Conservation (phyloP, 53 echinoderm and acorn worm species). For the Arbacia lixula region DNA sequence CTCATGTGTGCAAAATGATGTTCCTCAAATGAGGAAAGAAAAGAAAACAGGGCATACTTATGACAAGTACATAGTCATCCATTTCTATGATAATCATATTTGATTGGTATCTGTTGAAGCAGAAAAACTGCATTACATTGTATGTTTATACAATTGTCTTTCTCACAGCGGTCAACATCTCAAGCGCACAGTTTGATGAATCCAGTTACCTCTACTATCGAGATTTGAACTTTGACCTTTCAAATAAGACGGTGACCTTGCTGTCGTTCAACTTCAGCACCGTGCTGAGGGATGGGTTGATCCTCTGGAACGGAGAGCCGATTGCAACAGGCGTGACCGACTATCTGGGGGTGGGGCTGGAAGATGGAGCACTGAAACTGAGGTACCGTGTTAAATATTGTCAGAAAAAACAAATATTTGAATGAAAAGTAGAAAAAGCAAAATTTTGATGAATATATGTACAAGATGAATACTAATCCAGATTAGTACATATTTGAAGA, state of each 20-base stretch:
- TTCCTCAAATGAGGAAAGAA: no score
- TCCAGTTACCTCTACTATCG: constrained; percentile 58
- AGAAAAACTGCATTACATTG: no score
- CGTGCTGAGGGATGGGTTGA: constrained; percentile 53
- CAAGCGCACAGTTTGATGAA: constrained; percentile 44
- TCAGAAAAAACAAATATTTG: no score
- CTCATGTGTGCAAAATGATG: no score
- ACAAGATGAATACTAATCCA: no score
- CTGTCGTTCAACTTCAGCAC: constrained; percentile 68
- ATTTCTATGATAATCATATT: no score
- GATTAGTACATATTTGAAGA: no score
- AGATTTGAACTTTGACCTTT: constrained; percentile 49
- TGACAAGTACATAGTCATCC: no score
- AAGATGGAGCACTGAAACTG: constrained; percentile 66
- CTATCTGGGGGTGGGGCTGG: constrained; percentile 75
- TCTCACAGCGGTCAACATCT: constrained; percentile 42
- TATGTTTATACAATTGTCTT: background rate
- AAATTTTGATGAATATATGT: no score
- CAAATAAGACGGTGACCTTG: constrained; percentile 52
- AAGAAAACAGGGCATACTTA: no score
- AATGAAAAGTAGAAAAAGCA: no score
- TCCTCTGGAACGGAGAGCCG: constrained; percentile 78
- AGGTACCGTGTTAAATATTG: constrained; percentile 62
- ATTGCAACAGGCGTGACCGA: constrained; percentile 55
- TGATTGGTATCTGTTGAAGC: no score